phyloP scores from a whole-genome alignment of 1,140 invertebrate genomes.

The Pemphigus obesinymphae region DNA sequence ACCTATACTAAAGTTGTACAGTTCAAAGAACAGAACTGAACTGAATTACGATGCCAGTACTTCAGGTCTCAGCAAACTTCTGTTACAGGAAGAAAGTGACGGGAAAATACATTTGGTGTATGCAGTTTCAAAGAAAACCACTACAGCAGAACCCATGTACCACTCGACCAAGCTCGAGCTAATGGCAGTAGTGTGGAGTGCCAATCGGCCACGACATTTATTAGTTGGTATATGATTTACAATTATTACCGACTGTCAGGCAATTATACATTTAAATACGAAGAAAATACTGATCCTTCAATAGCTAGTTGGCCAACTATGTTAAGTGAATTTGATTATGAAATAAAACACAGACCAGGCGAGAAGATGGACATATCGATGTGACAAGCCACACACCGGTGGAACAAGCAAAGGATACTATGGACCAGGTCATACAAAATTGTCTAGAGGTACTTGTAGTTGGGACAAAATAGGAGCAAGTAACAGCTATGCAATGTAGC shows the following conservation, averaged over 20 bases:
- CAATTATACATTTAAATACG: background rate
- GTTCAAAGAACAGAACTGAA: conserved; percentile 3
- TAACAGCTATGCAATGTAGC: background rate
- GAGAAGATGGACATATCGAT: conserved; percentile 49
- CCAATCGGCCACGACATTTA: background rate
- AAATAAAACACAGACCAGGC: conserved; percentile 47
- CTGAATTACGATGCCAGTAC: conserved; percentile 26
- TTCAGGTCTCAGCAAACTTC: background rate
- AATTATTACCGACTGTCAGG: conserved; percentile 21
- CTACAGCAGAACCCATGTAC: background rate
- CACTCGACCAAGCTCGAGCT: conserved; percentile 11
- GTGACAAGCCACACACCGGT: conserved; percentile 47
- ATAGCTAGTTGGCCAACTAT: conserved; percentile 49
- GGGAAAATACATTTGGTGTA: background rate
- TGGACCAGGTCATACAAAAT: background rate
- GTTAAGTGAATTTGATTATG: conserved; percentile 47
- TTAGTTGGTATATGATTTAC: conserved; percentile 1
- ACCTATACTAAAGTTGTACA: conserved; percentile 42
- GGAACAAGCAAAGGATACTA: background rate
- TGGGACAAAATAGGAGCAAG: background rate
- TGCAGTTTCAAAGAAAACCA: conserved; percentile 15
- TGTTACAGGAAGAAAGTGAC: background rate
- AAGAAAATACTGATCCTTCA: conserved; percentile 44
- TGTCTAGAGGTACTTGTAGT: background rate
- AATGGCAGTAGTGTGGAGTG: background rate